These are phyloP conservation scores for Drosophila watanabei DNA, from an alignment of 1,140 invertebrate species.

Conservation along the genomic window DNA sequence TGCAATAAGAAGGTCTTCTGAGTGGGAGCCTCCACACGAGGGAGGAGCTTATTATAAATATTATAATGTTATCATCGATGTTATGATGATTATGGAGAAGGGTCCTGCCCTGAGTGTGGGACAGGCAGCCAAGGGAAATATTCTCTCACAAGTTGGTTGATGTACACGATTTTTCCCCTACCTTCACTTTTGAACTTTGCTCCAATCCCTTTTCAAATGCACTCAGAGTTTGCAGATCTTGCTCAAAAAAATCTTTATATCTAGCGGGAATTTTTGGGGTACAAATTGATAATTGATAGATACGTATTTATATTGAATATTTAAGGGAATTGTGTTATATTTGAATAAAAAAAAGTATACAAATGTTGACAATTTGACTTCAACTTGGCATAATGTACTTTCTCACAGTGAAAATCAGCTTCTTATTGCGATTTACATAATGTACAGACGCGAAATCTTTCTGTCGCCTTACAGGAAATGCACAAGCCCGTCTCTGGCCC, in stretches of 20 bases:
- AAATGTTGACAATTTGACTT: no score
- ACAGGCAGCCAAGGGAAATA: slow-evolving; percentile 46
- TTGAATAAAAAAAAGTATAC: no score
- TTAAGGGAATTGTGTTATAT: no score
- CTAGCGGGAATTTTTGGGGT: neutral
- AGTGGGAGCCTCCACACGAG: neutral
- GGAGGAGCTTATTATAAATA: slow-evolving; percentile 40
- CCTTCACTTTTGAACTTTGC: neutral
- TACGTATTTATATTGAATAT: no score
- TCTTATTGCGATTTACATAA: slow-evolving; percentile 80
- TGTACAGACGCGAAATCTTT: slow-evolving; percentile 46
- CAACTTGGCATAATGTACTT: no score
- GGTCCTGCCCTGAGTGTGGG: slow-evolving; percentile 14
- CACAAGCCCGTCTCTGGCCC: slow-evolving; percentile 46
- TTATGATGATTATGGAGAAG: slow-evolving; percentile 34
- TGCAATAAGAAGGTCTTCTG: slow-evolving; percentile 13
- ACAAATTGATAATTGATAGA: no score
- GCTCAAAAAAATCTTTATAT: neutral
- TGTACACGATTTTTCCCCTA: slow-evolving; percentile 19
- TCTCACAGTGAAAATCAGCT: slow-evolving; percentile 20
- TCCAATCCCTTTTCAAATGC: neutral
- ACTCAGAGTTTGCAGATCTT: neutral
- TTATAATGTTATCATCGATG: slow-evolving; percentile 55
- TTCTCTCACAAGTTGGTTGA: slow-evolving; percentile 16
- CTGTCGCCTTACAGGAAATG: slow-evolving; percentile 74